phyloP scores from a whole-genome alignment of 92 coral and sea anemone species.

The Micromussa lordhowensis region DNA sequence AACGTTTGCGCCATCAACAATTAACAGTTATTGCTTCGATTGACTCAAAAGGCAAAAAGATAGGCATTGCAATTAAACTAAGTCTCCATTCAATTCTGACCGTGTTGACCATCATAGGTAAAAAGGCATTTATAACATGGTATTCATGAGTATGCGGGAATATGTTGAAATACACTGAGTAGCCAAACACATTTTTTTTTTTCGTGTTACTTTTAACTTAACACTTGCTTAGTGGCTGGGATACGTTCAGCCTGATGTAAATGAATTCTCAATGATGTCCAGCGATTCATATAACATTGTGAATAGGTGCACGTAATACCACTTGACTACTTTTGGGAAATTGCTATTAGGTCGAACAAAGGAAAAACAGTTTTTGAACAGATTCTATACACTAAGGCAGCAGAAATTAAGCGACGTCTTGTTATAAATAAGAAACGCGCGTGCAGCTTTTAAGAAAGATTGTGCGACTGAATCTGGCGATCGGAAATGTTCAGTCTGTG shows the following conservation, averaged over 20 bases:
- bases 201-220: not conserved
- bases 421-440: not conserved
- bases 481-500: not conserved
- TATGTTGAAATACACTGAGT: not conserved
- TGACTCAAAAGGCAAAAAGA: no score
- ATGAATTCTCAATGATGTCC: not conserved
- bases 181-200: not conserved
- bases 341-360: not conserved
- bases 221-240: not conserved
- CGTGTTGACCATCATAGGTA: no score
- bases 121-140: no score
- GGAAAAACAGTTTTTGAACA: not conserved
- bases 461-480: not conserved
- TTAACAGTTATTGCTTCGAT: no score
- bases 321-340: not conserved
- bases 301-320: not conserved
- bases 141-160: not conserved
- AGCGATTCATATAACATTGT: not conserved
- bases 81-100: no score
- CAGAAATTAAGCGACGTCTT: no score
- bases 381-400: not conserved
- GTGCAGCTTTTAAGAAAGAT: not conserved
- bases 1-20: no score
- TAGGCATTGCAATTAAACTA: no score
- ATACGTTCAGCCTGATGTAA: not conserved